Evolutionary conservation across 2,888 invertebrate species (phyloP), one percentile per base, ranked within the genome.

Genomic region (Ectropis crepuscularia): DNA sequence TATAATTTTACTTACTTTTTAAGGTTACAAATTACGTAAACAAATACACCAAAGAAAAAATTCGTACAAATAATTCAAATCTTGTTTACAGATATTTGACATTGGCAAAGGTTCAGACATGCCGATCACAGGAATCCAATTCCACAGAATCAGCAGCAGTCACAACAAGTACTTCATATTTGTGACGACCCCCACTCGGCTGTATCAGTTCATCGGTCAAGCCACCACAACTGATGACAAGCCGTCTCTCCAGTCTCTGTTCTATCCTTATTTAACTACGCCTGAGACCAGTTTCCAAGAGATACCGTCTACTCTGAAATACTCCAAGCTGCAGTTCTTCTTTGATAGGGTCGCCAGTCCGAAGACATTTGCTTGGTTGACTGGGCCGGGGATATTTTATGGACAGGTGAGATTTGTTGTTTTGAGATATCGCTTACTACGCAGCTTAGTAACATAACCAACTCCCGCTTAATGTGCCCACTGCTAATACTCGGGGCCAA

Each of bases 201-300:
- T 99, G 50, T 98, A 98, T 88, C 97, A 97, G 85, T 99, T 98
- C 80, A 95, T 96, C 67, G 98, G 98, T 2, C 94, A 95, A 57
- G 94, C 95, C 0, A 95, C 95, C 65, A 87, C 94, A 0, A 86
- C 85, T 0, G 96, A 97, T 10, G 98, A 98, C 58, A 96, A 96
- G 68, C 96, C 97, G 0, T 93, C 97, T 0, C 93, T 98, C 7
- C 95, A 96, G 74, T 95, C 96, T 48, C 94, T 98, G 51, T 98
- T 98, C 83, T 96, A 95, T 75, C 92, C 94, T 74, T 97, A 97
- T 83, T 86, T 96, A 37, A 96, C 95, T 41, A 93, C 94, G 47
- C 95, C 96, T 60, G 97, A 97, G 92, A 90, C 92, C 16, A 93
- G 94, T 5, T 97, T 95, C 75, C 95, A 95, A 72, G 96, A 96